These are phyloP conservation scores for Dendrocincla fuliginosa DNA, from an alignment of 2,797 vertebrate genomes.

Conservation along the genomic window DNA sequence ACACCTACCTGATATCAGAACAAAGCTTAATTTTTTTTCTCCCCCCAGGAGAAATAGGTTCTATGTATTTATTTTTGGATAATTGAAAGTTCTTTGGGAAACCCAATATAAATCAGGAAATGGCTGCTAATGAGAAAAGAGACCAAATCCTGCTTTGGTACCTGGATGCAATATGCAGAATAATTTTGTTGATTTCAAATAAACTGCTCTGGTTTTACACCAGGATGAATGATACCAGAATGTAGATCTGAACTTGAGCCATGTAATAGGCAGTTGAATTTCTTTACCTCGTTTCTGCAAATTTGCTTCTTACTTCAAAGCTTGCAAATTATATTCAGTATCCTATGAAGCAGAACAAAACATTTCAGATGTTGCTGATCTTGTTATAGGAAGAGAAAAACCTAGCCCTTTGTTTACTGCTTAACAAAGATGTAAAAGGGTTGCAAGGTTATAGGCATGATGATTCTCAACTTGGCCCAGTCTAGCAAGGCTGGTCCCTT, in stretches of 20 bases:
- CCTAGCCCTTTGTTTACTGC: background rate
- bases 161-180: background rate
- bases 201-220: background rate
- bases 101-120: background rate
- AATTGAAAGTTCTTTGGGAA: background rate
- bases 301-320: background rate
- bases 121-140: background rate
- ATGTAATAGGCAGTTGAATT: background rate
- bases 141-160: background rate
- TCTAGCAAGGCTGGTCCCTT: background rate
- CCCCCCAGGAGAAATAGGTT: background rate
- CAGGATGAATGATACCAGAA: background rate
- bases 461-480: background rate
- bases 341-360: background rate
- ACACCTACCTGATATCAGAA: background rate
- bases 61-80: background rate
- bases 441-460: fast-evolving
- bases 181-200: background rate
- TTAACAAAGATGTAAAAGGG: background rate
- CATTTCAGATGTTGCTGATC: background rate
- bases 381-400: background rate
- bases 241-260: background rate
- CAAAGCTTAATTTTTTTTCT: background rate
- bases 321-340: background rate
- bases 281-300: background rate